These are phyloP conservation scores for Caenorhabditis parvicauda DNA, from an alignment of 2,888 invertebrate species.

Conservation along the genomic window DNA sequence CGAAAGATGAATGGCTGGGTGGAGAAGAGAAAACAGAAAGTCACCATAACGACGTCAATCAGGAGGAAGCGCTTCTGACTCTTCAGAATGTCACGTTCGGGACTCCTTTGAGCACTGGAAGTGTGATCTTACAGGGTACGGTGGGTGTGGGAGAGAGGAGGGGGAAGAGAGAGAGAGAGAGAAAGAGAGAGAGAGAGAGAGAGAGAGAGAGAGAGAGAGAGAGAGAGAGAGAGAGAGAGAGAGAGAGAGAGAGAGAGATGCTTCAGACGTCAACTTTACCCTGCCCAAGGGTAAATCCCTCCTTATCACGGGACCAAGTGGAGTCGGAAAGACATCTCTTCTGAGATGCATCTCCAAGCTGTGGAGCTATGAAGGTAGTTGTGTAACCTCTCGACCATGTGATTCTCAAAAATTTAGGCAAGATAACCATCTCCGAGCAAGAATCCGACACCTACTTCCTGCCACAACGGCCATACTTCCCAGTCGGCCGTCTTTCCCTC, in stretches of 20 bases:
- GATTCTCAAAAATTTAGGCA: neutral
- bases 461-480: slow-evolving; percentile 69
- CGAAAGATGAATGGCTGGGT: slow-evolving; percentile 1
- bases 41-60: too few species aligned
- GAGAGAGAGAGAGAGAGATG: too few species aligned
- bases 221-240: too few species aligned
- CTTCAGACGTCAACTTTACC: slow-evolving; percentile 64
- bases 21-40: slow-evolving; percentile 11
- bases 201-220: too few species aligned
- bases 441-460: slow-evolving; percentile 64
- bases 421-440: neutral
- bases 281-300: slow-evolving; percentile 67
- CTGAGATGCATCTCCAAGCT: slow-evolving; percentile 87
- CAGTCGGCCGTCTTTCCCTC: slow-evolving; percentile 64
- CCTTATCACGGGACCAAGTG: slow-evolving; percentile 89
- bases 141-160: too few species aligned
- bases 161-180: too few species aligned
- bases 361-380: slow-evolving; percentile 75
- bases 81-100: slow-evolving; percentile 21
- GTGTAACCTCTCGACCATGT: too few species aligned
- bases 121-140: slow-evolving; percentile 27
- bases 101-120: slow-evolving; percentile 25
- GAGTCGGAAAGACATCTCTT: slow-evolving; percentile 85
- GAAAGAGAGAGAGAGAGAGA: too few species aligned
- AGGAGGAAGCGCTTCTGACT: too few species aligned